Base-by-base conservation (phyloP, 1,140 invertebrate species). In the Pissodes strobi region DNA sequence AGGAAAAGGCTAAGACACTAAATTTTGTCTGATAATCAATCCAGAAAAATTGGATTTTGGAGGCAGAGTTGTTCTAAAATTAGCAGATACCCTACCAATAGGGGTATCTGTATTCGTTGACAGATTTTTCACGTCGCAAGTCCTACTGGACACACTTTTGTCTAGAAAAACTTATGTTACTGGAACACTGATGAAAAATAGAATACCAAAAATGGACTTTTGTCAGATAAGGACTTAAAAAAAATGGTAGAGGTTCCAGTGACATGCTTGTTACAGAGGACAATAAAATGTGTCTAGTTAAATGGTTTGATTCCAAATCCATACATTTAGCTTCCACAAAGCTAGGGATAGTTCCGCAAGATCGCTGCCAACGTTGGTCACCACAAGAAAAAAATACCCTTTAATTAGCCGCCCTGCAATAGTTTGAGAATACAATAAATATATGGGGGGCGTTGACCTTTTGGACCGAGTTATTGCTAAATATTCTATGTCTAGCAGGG, bases 121-220 rank as follows among this genome's bases (percentile, higher is more conserved):
- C 22, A 1, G 46, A 38, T 69, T 58, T 23, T 38, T 69, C 58
- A 58, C 57, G 15, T 69, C 67, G 22, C 49, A 63, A 43, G 15
- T 43, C 23, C 41, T 67, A 19, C 46, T 67, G 12, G 64, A 69
- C 9, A 19, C 30, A 30, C 52, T 69, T n/a, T 38, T 34, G 4
- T 52, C 43, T 13, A 18, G 59, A 38, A 8, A 49, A 15, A 45
- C 64, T 18, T 22, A 19, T 21, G 9, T 53, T 48, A 56, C 45
- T 67, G 53, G 60, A 13, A 69, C 67, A 13, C 23, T 67, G 17
- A 62, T 57, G 52, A 27, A 27, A 19, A 27, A 23, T 49, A 37
- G 64, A 37, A 62, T 63, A 37, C 63, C 49, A 12, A 62, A 52
- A 21, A 41, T 46, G 2, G 23, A 27, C 43, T 43, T 25, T 46